Percentiles rank a stretch among this genome's conserved stretches.
These are phyloP conservation scores for Epizoanthus stellaris DNA, from an alignment of 92 coral and sea anemone genomes.

Conservation along the genomic window DNA sequence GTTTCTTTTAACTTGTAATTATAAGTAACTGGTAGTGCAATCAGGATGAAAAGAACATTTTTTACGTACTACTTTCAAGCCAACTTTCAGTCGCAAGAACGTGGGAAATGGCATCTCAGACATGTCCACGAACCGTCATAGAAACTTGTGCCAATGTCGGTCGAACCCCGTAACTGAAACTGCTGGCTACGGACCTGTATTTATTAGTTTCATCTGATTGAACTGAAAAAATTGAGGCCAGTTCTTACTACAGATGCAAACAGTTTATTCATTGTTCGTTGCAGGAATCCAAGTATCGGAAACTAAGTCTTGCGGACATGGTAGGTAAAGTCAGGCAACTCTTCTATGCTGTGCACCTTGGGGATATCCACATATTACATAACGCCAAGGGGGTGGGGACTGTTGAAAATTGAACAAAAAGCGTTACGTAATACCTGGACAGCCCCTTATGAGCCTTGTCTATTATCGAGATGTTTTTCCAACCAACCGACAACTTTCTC, in stretches of 20 bases:
- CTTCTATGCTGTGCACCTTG: no score
- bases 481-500: not conserved
- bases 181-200: no score
- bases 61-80: no score
- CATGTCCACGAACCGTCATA: no score
- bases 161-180: no score
- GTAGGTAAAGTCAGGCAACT: conserved; percentile 1
- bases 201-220: not conserved
- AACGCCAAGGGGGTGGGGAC: conserved; percentile 44
- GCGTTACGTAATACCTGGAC: conserved; percentile 52
- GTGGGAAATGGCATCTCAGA: no score
- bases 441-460: conserved; percentile 13
- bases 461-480: not conserved
- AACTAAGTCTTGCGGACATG: conserved; percentile 22
- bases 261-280: not conserved
- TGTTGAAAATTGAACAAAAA: conserved; percentile 74
- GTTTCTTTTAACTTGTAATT: no score
- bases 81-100: no score
- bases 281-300: conserved; percentile 14
- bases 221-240: not conserved
- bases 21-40: no score
- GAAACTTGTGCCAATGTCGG: no score
- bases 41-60: no score
- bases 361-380: no score
- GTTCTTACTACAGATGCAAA: not conserved